Base-by-base conservation (phyloP, 2,888 invertebrate genomes). In the Agrilus cyanescens region DNA sequence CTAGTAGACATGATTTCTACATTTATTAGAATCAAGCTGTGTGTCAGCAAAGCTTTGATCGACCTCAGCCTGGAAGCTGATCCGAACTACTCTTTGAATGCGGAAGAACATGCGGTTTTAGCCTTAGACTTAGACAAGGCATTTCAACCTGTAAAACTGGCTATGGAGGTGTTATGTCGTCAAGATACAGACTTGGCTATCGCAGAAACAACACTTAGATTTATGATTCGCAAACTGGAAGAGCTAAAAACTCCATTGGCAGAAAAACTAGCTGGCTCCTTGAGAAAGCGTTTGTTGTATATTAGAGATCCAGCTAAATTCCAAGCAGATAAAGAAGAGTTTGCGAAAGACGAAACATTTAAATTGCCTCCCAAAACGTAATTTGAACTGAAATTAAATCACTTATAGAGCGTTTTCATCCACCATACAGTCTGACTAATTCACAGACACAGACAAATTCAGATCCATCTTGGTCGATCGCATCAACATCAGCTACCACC, bases 221-320 rank as follows among this genome's bases (percentile, higher is more conserved):
- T 52, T 29, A 41, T 52, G 49, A 46, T 52, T 39, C 46, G 45
- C 16, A 45, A 50, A 43, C 35, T 52, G 38, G 48, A 50, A 45
- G 47, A 47, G 32, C 45, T 41, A 25, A 38, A 40, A 20, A 48
- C 48, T 12, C 45, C 48, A 47, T 16, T 25, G 32, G 31, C 16
- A 44, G 39, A 25, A 43, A 44, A 33, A 33, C 33, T 33, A 14
- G 15, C 33, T 33, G 33, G 15, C 15, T 33, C 15, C 33, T 33
- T 33, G 15, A 33, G 33, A 33, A 33, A 33, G 15, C 12, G 33
- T 12, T 33, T 33, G 33, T 33, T 33, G 15, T 33, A 33, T 33
- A 13, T 33, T 14, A 33, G 33, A 33, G 15, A 33, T 15, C 33
- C 33, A 33, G 33, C 33, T 33, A 33, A 33, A 33, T 33, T 8